Conservation (phyloP, 2,113 vertebrate genomes). For the Rynchops niger region DNA sequence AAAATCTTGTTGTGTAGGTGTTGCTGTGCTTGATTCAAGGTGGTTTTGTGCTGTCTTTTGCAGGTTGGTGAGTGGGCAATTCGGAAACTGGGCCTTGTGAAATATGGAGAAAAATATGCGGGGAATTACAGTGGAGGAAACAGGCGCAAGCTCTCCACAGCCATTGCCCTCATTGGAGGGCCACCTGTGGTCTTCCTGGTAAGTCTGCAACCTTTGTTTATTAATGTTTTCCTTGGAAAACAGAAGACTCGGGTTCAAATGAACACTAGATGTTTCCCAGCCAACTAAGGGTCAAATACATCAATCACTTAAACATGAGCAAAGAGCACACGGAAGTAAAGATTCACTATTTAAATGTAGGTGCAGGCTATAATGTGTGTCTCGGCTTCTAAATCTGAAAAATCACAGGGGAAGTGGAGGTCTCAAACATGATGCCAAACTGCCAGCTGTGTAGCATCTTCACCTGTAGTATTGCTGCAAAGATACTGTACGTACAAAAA, state of each 20-base stretch:
- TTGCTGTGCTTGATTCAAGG: neutral
- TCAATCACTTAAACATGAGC: neutral
- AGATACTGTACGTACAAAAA: neutral
- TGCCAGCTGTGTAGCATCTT: neutral
- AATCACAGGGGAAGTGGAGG: neutral
- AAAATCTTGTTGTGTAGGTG: neutral
- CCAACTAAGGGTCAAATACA: neutral
- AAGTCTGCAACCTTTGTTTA: slow-evolving; percentile 58
- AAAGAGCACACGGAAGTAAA: neutral
- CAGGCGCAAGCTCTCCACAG: slow-evolving; percentile 95
- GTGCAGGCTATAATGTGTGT: neutral
- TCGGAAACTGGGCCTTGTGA: slow-evolving; percentile 90
- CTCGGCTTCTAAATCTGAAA: neutral
- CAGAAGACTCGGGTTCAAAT: neutral
- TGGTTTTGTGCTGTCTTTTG: neutral
- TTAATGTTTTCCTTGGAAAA: neutral
- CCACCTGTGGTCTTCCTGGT: slow-evolving; percentile 97
- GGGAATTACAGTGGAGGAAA: slow-evolving; percentile 97
- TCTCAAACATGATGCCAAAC: neutral
- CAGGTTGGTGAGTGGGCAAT: slow-evolving; percentile 97
- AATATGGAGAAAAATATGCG: slow-evolving; percentile 90
- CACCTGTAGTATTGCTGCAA: neutral
- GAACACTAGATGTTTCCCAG: neutral
- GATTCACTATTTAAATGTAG: neutral
- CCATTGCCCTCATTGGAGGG: slow-evolving; percentile 92